Conservation (phyloP, 2,113 vertebrate species). For the Amazona vittata region DNA sequence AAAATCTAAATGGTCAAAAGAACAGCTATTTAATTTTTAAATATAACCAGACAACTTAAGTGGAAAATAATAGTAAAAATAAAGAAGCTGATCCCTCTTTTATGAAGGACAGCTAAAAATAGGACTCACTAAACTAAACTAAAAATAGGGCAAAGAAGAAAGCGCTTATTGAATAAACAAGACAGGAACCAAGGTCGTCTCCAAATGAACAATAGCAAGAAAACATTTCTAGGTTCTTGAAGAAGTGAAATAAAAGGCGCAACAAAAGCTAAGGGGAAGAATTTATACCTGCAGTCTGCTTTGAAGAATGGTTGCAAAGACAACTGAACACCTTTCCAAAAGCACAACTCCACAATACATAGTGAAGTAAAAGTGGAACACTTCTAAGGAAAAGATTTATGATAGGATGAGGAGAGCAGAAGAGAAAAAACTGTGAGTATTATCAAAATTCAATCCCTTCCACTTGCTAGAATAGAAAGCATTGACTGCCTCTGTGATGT, state of each 20-base stretch:
- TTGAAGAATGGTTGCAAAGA: not conserved
- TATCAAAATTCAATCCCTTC: not conserved
- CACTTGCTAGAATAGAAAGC: accelerated
- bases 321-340: not conserved
- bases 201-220: not conserved
- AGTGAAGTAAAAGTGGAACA: not conserved
- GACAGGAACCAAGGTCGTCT: not conserved
- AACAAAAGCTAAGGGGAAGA: not conserved
- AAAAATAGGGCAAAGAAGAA: not conserved
- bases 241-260: not conserved
- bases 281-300: not conserved
- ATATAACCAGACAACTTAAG: not conserved
- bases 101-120: not conserved
- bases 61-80: not conserved
- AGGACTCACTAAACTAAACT: not conserved
- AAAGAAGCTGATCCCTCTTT: not conserved
- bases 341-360: not conserved
- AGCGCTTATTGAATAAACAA: not conserved
- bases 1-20: not conserved
- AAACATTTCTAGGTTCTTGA: not conserved
- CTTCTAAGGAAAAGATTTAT: not conserved
- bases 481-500: not conserved
- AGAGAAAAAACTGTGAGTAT: not conserved
- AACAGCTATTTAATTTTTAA: not conserved
- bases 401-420: not conserved